A percentile compares a stretch with the other conserved stretches of the same genome.
These are phyloP conservation scores for Sthenelais limicola DNA, from an alignment of 2,888 invertebrate species.

Conservation along the genomic window DNA sequence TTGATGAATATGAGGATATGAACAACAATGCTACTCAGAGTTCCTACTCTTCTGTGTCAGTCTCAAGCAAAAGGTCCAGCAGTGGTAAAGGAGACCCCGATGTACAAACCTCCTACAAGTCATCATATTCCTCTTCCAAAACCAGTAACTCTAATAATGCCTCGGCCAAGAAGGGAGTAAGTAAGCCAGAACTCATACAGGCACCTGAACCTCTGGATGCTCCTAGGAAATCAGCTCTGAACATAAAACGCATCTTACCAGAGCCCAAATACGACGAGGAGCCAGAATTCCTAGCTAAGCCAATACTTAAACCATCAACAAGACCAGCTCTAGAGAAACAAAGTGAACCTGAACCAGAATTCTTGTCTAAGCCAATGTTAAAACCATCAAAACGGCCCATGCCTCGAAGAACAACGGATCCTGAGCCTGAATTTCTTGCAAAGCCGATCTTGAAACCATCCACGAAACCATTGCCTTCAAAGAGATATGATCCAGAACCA, in stretches of 20 bases:
- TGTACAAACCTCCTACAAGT: not conserved
- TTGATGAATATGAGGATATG: constrained; percentile 2
- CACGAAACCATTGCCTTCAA: not conserved
- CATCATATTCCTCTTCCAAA: not conserved
- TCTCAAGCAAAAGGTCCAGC: no score
- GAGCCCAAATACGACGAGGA: constrained; percentile 28
- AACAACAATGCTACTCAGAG: constrained; percentile 29
- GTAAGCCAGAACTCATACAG: constrained; percentile 25
- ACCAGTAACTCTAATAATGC: not conserved
- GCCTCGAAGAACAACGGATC: not conserved
- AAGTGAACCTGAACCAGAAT: constrained; percentile 27
- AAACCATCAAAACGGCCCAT: constrained; percentile 15
- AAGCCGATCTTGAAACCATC: constrained; percentile 28
- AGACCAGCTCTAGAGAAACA: not conserved
- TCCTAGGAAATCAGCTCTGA: not conserved
- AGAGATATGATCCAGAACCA: constrained; percentile 11
- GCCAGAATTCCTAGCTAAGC: constrained; percentile 26
- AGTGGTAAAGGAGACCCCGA: no score
- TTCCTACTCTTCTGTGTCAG: no score
- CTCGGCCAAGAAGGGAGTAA: constrained; percentile 17
- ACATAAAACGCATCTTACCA: constrained; percentile 5
- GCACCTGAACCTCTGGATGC: constrained; percentile 10
- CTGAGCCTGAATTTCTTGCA: constrained; percentile 17
- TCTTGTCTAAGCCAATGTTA: constrained; percentile 5
- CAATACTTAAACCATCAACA: constrained; percentile 19